Base-by-base conservation (phyloP, 2,113 vertebrate genomes). In the Xyrauchen texanus region DNA sequence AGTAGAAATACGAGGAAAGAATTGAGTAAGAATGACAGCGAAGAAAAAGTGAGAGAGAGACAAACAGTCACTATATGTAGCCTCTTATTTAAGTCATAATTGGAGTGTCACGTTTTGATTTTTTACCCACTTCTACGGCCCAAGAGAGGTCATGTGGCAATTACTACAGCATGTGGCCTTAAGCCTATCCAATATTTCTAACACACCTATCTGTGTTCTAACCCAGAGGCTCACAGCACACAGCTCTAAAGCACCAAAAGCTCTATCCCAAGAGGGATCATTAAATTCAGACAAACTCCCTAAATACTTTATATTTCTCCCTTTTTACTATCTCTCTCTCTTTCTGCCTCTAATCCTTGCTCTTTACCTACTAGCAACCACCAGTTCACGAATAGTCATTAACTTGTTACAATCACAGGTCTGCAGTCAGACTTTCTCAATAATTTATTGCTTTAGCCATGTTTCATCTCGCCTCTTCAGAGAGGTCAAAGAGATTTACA, bases 221-320 rank as follows among this genome's bases (percentile, higher is more conserved):
- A 65, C 69, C 74, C 21, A 34, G 21, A 34, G 21, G 21, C 21
- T 34, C 21, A 34, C 21, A 34, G 21, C 21, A 74, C 86, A 83
- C 79, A 87, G 83, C 85, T 86, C 74, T 75, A 81, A 55, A 88
- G 88, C 87, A 81, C 79, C 75, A 72, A 8, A 76, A 57, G 10
- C 79, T 82, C 78, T 86, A 81, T 91, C 90, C 90, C 90, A 79
- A 81, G 80, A 87, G 91, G 88, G 84, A 83, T 92, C 87, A 90
- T 92, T 93, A 91, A 87, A 90, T 85, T 83, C 89, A 90, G 87
- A 90, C 84, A 90, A 87, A 87, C 78, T 45, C 80, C 78, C 81
- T 87, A 86, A 88, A 87, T 88, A 84, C 87, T 89, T 87, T 67
- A 87, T 89, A 82, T 81, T 72, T 79, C 44, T 73, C 8, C 16